Percentiles rank a stretch among this genome's conserved stretches.
phyloP scores from a whole-genome alignment of 2,888 invertebrate genomes.

The Dilophus febrilis region DNA sequence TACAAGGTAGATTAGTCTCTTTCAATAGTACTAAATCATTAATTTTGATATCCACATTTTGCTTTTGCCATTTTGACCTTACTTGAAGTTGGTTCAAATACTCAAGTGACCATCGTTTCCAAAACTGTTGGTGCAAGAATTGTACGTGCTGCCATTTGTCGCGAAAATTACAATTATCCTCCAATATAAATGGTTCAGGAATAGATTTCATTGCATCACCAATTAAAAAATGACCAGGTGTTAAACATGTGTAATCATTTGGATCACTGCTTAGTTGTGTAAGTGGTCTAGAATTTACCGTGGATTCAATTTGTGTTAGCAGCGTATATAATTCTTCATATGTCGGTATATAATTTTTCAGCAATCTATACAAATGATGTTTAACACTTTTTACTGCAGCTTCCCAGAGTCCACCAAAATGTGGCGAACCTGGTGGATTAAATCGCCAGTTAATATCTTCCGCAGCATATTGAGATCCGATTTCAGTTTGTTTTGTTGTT shows the following conservation, averaged over 20 bases:
- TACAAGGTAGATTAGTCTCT: neutral
- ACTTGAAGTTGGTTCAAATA: neutral
- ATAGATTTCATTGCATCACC: neutral
- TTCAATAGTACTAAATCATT: slow-evolving; percentile 1
- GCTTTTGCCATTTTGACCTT: neutral
- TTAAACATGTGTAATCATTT: neutral
- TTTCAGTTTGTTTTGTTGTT: neutral
- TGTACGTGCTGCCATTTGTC: neutral
- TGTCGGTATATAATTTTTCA: neutral
- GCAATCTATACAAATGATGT: neutral
- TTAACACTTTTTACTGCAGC: slow-evolving; percentile 11
- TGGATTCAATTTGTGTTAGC: neutral
- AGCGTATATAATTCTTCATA: neutral
- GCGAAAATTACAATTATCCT: neutral
- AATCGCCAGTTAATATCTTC: slow-evolving; percentile 16
- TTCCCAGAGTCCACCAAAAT: slow-evolving; percentile 20
- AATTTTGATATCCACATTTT: neutral
- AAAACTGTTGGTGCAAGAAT: slow-evolving; percentile 1
- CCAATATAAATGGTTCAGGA: neutral
- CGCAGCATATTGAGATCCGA: neutral
- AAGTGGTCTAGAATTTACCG: neutral
- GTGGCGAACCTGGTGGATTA: slow-evolving; percentile 16
- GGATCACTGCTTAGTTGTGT: neutral
- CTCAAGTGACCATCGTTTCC: slow-evolving; percentile 1
- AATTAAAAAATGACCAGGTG: slow-evolving; percentile 1